These are phyloP conservation scores for Craterocephalus amniculus DNA, from an alignment of 2,797 vertebrate species.

Conservation along the genomic window DNA sequence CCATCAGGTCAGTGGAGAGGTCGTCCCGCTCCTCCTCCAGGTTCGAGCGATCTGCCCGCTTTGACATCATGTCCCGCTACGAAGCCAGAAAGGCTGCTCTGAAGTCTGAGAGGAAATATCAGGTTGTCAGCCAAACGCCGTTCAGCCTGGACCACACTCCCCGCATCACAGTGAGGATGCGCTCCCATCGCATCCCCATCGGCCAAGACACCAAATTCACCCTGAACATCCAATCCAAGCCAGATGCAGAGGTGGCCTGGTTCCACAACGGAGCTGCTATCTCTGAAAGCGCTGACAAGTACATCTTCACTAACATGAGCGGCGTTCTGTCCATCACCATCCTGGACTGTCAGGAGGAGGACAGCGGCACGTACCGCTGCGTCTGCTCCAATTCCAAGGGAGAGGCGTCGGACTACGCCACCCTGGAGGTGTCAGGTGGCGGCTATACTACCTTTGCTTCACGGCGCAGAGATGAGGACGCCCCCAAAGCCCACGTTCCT, in stretches of 20 bases:
- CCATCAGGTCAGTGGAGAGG: constrained; percentile 90
- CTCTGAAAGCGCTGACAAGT: constrained; percentile 89
- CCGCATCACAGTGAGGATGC: constrained; percentile 96
- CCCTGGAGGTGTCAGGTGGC: constrained; percentile 92
- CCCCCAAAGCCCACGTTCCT: constrained; percentile 86
- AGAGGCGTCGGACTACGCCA: constrained; percentile 96
- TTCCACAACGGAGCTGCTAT: constrained; percentile 92
- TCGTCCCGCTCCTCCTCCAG: constrained; percentile 91
- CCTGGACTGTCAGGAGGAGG: constrained; percentile 91
- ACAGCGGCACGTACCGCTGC: constrained; percentile 95
- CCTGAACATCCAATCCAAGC: constrained; percentile 95
- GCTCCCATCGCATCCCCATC: constrained; percentile 92
- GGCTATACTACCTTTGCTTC: constrained; percentile 93
- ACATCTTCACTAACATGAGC: constrained; percentile 90
- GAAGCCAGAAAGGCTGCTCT: constrained; percentile 97
- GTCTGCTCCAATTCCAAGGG: constrained; percentile 94
- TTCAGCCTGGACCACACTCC: constrained; percentile 96
- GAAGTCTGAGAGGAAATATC: constrained; percentile 95
- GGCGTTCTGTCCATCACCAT: constrained; percentile 94
- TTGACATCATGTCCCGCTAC: constrained; percentile 99
- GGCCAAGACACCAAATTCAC: constrained; percentile 96
- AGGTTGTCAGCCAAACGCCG: constrained; percentile 94
- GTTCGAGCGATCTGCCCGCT: constrained; percentile 96
- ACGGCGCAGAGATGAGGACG: constrained; percentile 90
- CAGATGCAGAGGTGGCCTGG: constrained; percentile 92